These are phyloP conservation scores for Pteria penguin DNA, from an alignment of 2,888 invertebrate genomes.

Conservation along the genomic window DNA sequence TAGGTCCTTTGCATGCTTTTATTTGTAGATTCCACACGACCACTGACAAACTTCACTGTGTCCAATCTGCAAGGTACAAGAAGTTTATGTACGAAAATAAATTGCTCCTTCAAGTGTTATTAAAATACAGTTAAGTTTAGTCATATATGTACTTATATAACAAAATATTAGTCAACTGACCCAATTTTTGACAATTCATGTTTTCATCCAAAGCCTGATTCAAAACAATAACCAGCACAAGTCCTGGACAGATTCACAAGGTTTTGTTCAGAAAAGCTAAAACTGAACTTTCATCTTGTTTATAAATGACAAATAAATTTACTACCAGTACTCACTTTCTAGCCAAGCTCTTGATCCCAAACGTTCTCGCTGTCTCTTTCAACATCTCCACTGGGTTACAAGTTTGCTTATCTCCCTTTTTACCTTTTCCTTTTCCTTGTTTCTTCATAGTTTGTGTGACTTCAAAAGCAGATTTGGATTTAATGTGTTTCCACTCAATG, in stretches of 20 bases:
- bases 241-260: too few relatives aligned
- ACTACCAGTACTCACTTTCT: slow-evolving; percentile 79
- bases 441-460: slow-evolving; percentile 59
- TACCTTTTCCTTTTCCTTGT: slow-evolving; percentile 62
- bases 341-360: slow-evolving; percentile 75
- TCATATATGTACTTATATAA: too few relatives aligned
- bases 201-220: too few relatives aligned
- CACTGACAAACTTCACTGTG: slow-evolving; percentile 66
- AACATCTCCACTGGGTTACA: slow-evolving; percentile 70
- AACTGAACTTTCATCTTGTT: too few relatives aligned
- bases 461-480: slow-evolving; percentile 57
- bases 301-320: too few relatives aligned
- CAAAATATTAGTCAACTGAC: too few relatives aligned
- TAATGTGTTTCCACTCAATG: slow-evolving; percentile 7
- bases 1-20: slow-evolving; percentile 71
- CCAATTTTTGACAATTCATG: too few relatives aligned
- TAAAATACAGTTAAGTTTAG: too few relatives aligned
- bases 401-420: slow-evolving; percentile 15
- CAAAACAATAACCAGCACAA: too few relatives aligned
- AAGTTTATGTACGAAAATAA: too few relatives aligned
- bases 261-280: too few relatives aligned
- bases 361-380: slow-evolving; percentile 72
- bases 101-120: too few relatives aligned
- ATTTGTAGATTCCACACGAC: slow-evolving; percentile 60
- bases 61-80: slow-evolving; percentile 65